These are phyloP conservation scores for Amia ocellicauda DNA, from an alignment of 2,113 vertebrate genomes.

Conservation along the genomic window DNA sequence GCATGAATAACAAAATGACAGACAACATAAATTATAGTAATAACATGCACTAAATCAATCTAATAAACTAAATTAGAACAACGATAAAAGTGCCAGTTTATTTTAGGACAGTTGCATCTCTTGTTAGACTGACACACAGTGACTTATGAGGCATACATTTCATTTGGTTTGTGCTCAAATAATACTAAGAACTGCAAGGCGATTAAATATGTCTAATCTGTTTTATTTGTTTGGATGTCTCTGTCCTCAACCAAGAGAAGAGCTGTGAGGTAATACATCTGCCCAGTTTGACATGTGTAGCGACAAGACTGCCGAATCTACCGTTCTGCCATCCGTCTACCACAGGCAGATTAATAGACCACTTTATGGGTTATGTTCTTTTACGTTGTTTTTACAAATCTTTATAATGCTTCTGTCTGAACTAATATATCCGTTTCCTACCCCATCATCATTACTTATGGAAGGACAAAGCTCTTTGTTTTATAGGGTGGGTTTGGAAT, in stretches of 20 bases:
- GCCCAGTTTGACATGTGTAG: neutral
- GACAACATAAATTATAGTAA: neutral
- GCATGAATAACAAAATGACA: no score
- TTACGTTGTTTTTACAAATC: slow-evolving; percentile 7
- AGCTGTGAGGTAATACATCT: no score
- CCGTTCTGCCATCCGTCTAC: slow-evolving; percentile 10
- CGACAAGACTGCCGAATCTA: neutral
- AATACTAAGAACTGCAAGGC: no score
- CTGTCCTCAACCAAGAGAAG: no score
- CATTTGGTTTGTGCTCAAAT: no score
- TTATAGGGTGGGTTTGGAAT: no score
- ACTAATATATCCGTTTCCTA: slow-evolving; percentile 11
- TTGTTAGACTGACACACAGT: no score
- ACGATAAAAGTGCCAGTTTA: neutral
- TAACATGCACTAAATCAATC: neutral
- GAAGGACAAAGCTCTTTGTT: no score
- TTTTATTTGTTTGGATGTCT: no score
- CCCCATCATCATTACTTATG: no score
- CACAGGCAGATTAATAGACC: slow-evolving; percentile 38
- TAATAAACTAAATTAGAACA: neutral
- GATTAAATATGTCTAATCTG: no score
- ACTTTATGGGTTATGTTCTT: slow-evolving; percentile 19
- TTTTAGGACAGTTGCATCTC: neutral
- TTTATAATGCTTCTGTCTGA: neutral
- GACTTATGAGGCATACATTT: no score